Evolutionary conservation across 2,797 vertebrate species (phyloP), one percentile per base, ranked within the genome.

Genomic region (Aplochiton taeniatus): DNA sequence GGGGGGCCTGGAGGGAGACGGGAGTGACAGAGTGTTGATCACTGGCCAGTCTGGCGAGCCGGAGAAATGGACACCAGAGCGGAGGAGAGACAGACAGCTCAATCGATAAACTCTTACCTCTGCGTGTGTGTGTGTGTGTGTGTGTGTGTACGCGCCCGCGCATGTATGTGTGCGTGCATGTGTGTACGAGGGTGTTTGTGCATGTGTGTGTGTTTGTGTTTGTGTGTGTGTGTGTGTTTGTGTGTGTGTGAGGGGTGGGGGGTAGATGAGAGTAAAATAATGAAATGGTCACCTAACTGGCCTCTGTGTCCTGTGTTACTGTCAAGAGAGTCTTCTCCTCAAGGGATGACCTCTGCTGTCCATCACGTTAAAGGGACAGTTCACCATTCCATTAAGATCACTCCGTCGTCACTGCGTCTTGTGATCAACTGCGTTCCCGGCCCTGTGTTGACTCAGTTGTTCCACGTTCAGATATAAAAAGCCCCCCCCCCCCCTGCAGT

Each of bases 51-150:
- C 52, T 17, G 76, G 78, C 76, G 69, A 73, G 71, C 74, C 75
- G 78, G 75, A 79, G 74, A 82, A 82, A 80, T 62, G 51, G 60
- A 61, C 69, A 71, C 66, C 61, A 77, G 77, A 65, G 58, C 45
- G 48, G 55, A 70, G 74, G 73, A 78, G 72, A 45, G 71, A 47
- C 65, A 76, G 76, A 77, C 65, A 84, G 72, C 13, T 11, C 9
- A 49, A 43, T 46, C 47, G 80, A 87, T 89, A 87, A 76, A 72
- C 69, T 72, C 78, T 80, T 77, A 79, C 72, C 76, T 81, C 80
- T 73, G 77, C 70, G 70, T 69, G 53, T 67, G 71, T 73, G n/a
- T 19, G 31, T 52, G 55, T 50, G 65, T 61, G 62, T 50, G 19
- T 56, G 42, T 61, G 52, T 65, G 62, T 57, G 59, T 55, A 44